Evolutionary conservation across 2,888 invertebrate genomes (phyloP), one percentile per base, ranked within the genome.

Genomic region (Xestia sexstrigata): DNA sequence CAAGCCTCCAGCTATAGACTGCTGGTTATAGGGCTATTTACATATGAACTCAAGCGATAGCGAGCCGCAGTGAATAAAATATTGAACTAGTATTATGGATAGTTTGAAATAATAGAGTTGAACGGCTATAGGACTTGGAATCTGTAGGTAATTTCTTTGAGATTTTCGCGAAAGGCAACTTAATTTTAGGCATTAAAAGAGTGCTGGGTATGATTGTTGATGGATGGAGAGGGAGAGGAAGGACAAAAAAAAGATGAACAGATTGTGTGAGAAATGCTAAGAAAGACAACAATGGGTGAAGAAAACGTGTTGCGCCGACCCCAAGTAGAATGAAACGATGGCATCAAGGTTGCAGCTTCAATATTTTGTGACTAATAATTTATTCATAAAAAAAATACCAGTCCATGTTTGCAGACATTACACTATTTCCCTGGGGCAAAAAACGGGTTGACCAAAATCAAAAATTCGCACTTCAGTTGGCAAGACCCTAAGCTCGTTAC

Each of bases 401-500:
- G 8, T 6, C 15, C 0, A 68, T 23, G 11, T 76, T 68, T 13
- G 20, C 17, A 30, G 23, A 47, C 55, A 26, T 35, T 20, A 45
- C 20, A 70, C 63, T 60, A 70, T 70, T 52, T 35, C 47, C 60
- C 42, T 35, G 7, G 9, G 45, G 74, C 69, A 63, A 71, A 79
- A 82, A 76, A 75, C 60, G 71, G 68, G 52, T 67, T 73, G 74
- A 76, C 80, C 77, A 90, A 93, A 93, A 92, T 93, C 90, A 91
- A 93, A 93, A 93, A 93, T 93, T 94, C 91, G 93, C 94, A 93
- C 92, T 92, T 92, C 92, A 91, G 89, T 93, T 89, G 88, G 91
- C 91, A 91, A 93, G 93, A 92, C 92, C 93, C 93, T 93, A 93
- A 95, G 92, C 94, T 93, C 94, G 94, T 94, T 94, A 94, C 92